Base-by-base conservation (phyloP, 2,797 vertebrate genomes). In the Epinephelus coioides region DNA sequence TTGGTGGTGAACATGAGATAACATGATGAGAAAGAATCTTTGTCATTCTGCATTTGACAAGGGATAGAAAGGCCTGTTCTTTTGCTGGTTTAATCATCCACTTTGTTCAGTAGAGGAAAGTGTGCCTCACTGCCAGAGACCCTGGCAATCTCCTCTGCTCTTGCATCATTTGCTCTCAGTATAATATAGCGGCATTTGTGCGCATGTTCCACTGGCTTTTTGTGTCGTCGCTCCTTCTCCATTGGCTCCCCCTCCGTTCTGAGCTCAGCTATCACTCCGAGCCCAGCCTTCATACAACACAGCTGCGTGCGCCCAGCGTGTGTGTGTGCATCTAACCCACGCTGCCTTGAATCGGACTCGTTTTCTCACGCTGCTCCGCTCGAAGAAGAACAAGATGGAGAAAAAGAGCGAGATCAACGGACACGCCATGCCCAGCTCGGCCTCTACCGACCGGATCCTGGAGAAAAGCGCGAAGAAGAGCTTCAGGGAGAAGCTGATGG, bases 381-480 rank as follows among this genome's bases (percentile, higher is more conserved):
- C 2, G n/a, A 9, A 49, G 14, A 23, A 43, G 19, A 43, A 57
- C 44, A 79, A 83, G 4, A 97, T 96, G 95, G 96, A 95, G 83
- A 97, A 95, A 66, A 94, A 94, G 81, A 88, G 81, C 27, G 96
- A 96, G 69, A 94, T 95, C 55, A 97, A 98, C 80, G 97, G 97
- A 10, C 95, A 96, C 87, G 85, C 95, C 9, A 87, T 95, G 81
- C 79, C 93, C 27, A 69, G 83, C 63, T 83, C 94, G 4, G 53
- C 75, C 2, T 81, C 87, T 14, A 81, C 86, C 0, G 91, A 88
- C 3, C 63, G 63, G 5, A 88, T 81, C 21, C 49, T 72, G 38
- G 80, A 88, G 44, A 88, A 84, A 64, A 75, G 75, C 23, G 74
- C 84, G 23, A 65, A 53, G 69, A 82, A 13, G 78, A 91, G 81